A percentile compares a stretch with the other conserved stretches of the same genome.
Evolutionary conservation across 2,797 vertebrate genomes (phyloP).

Genomic region (Discoglossus pictus): DNA sequence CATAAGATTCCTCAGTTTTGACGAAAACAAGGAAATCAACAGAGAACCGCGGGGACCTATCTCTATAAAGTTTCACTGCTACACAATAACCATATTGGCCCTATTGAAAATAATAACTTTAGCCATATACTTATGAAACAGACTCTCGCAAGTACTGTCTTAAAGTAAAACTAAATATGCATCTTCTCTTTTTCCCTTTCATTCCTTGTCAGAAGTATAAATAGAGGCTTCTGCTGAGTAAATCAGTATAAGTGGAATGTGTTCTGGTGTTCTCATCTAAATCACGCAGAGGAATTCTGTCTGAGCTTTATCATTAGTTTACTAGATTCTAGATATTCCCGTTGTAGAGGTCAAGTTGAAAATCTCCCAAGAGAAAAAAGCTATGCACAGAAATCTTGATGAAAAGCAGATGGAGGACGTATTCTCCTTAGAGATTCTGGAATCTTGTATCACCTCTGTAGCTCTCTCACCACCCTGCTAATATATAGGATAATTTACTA

Average conservation of each 20-base stretch:
- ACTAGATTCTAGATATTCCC: conserved; percentile 61
- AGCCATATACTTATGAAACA: too few species aligned
- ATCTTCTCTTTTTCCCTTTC: background rate
- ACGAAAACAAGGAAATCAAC: too few species aligned
- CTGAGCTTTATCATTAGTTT: conserved; percentile 58
- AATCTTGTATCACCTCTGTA: conserved; percentile 3
- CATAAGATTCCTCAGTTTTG: too few species aligned
- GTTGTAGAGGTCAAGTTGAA: conserved; percentile 62
- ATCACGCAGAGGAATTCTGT: conserved; percentile 60
- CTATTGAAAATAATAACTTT: too few species aligned
- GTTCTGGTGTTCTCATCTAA: conserved; percentile 62
- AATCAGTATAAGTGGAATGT: conserved; percentile 59
- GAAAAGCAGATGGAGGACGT: conserved; percentile 64
- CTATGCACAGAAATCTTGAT: conserved; percentile 60
- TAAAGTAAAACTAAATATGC: conserved; percentile 11
- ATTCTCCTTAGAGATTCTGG: background rate
- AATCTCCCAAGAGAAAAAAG: conserved; percentile 62
- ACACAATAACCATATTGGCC: too few species aligned
- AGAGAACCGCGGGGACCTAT: too few species aligned
- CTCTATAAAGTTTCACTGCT: too few species aligned
- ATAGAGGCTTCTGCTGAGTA: too few species aligned
- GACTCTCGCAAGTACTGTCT: too few species aligned
- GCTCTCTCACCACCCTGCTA: too few species aligned
- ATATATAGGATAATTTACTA: too few species aligned
- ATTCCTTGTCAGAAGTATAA: conserved; percentile 45